Evolutionary conservation across 2,797 vertebrate species (phyloP), one percentile per base, ranked within the genome.

Genomic region (Sparus aurata): DNA sequence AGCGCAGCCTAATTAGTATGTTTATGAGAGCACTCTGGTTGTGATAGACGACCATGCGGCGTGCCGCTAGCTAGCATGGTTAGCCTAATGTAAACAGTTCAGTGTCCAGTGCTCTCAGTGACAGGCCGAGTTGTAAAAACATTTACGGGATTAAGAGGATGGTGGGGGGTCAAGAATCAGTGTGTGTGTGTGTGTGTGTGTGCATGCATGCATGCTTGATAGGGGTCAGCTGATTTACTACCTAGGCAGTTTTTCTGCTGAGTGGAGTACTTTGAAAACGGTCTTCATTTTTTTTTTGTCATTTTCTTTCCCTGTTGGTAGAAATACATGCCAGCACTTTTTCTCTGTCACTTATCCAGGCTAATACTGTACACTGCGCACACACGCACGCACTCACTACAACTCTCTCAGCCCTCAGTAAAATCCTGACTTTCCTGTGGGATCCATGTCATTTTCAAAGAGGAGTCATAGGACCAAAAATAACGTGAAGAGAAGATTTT

Each of bases 61-160:
- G 80, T 62, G 89, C 87, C 73, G 62, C 89, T 75, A 91, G 86
- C 91, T 92, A 89, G 82, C 87, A 77, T 64, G 65, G 73, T 63
- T 69, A 79, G 75, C 79, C 80, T 89, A 90, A 91, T 91, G 91
- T 93, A 95, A 95, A 95, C 92, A 94, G 69, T 87, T 76, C 83
- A 60, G 76, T 84, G 92, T 92, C 86, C 83, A 76, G 85, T 52
- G 86, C 92, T 93, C 93, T 89, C 94, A 90, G 91, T 91, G 94
- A 94, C 90, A 85, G 90, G 91, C 91, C 84, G 86, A 92, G 93
- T 93, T 94, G 95, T 95, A 79, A 94, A 83, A 89, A 94, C 91
- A 95, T 95, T 96, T 95, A 96, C 93, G 92, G 95, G 95, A 96
- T 97, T 96, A 96, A 94, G 79, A 85, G 75, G 64, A 83, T 71